Evolutionary conservation across 2,113 vertebrate species (phyloP), one percentile per base, ranked within the genome.

Genomic region (Protobothrops mucrosquamatus): DNA sequence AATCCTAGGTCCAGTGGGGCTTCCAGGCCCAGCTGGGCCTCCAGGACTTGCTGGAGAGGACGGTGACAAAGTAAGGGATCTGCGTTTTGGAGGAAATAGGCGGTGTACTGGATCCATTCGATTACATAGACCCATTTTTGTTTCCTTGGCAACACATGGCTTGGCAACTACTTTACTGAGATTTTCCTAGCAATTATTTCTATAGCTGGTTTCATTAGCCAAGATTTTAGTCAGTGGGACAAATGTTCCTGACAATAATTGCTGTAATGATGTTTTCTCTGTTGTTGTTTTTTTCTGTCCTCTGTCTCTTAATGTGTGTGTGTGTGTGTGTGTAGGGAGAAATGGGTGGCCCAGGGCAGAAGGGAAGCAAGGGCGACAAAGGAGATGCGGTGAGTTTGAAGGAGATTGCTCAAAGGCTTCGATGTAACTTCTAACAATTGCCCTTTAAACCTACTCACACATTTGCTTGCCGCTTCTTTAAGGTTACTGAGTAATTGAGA

Each of bases 361-460:
- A 99, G 92, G 99, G 99, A 92, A 98, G 98, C 97, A 99, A 98
- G 97, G 99, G 99, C 0, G 98, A 98, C 94, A 99, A 99, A 96
- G 99, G 99, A 74, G 98, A 99, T 52, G 54, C 86, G 91, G 99
- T 99, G 96, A 98, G 98, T 97, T 81, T 93, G 18, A 91, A 48
- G 26, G 24, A 89, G 46, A 0, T 1, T 4, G 55, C 46, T 29
- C 26, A 52, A 39, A 23, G 52, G 46, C 64, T 57, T 8, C 12
- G 9, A 0, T 55, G 69, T 10, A 22, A 51, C 46, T 39, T 34
- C 46, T 18, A 52, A 74, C 43, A 23, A 9, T 87, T 43, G 14
- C 18, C 12, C 86, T 48, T 93, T 92, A 52, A 54, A 10, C 12
- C 22, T 64, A 24, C 46, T 39, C 55, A 20, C 6, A 10, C 22